These are phyloP conservation scores for Percopsis omiscomaycus DNA, from an alignment of 2,797 vertebrate species.

Conservation along the genomic window DNA sequence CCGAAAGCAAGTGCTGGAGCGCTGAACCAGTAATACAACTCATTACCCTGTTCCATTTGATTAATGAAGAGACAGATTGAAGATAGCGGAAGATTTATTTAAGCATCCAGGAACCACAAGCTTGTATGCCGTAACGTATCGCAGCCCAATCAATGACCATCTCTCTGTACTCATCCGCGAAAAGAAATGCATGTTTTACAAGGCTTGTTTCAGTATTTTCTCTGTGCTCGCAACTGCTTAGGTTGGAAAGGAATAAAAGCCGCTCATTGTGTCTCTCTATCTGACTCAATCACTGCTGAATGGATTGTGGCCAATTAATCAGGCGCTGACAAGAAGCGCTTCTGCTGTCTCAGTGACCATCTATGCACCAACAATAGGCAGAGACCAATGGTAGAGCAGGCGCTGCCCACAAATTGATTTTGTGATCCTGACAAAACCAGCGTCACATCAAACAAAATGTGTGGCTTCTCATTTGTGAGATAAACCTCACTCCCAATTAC, in stretches of 20 bases:
- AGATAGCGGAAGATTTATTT: conserved; percentile 73
- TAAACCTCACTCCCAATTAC: conserved; percentile 8
- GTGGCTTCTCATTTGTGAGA: conserved; percentile 36
- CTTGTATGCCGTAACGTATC: conserved; percentile 47
- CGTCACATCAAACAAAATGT: conserved; percentile 45
- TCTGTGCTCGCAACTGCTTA: conserved; percentile 43
- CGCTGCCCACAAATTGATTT: conserved; percentile 64
- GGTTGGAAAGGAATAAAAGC: conserved; percentile 51
- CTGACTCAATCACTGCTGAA: conserved; percentile 63
- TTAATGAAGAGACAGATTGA: conserved; percentile 71
- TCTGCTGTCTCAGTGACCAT: conserved; percentile 65
- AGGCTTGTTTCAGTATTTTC: conserved; percentile 49
- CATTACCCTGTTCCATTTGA: conserved; percentile 79
- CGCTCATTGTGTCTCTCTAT: conserved; percentile 68
- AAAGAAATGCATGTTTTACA: conserved; percentile 64
- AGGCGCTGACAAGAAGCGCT: conserved; percentile 58
- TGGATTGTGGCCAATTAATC: conserved; percentile 71
- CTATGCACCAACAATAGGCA: conserved; percentile 53
- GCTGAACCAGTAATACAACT: conserved; percentile 59
- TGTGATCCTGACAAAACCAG: conserved; percentile 38
- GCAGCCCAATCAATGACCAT: conserved; percentile 54
- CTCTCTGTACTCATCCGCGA: conserved; percentile 33
- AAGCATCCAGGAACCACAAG: conserved; percentile 45
- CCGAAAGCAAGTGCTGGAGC: conserved; percentile 48
- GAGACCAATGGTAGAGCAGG: conserved; percentile 55